These are phyloP conservation scores for Valencia hispanica DNA, from an alignment of 2,797 vertebrate species.

Conservation along the genomic window DNA sequence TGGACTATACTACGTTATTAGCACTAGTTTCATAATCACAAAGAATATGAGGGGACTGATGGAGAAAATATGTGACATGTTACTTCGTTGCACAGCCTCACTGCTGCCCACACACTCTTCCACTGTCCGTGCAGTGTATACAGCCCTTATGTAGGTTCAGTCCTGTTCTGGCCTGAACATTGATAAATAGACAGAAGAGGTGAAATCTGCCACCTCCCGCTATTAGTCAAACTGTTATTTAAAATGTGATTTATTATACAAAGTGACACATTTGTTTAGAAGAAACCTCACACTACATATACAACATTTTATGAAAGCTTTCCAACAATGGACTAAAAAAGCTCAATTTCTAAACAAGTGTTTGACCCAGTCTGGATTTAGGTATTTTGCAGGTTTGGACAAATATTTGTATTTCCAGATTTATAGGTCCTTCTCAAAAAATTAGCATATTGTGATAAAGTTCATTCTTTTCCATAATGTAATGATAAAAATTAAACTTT, in stretches of 20 bases:
- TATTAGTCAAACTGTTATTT: background rate
- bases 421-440: no score
- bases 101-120: background rate
- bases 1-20: background rate
- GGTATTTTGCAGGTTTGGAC: background rate
- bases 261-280: background rate
- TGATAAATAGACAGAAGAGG: background rate
- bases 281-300: background rate
- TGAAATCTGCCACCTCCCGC: background rate
- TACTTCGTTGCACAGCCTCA: conserved; percentile 9
- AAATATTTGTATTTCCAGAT: no score
- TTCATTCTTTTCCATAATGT: no score
- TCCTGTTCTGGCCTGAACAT: background rate
- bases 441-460: no score
- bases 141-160: background rate
- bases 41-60: background rate
- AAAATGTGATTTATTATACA: background rate
- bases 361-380: background rate
- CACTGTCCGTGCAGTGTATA: conserved; percentile 5
- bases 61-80: conserved; percentile 4
- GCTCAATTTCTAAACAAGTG: no score
- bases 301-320: background rate
- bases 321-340: no score
- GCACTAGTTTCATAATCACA: background rate
- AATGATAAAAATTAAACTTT: no score